Conservation (phyloP, 2,888 invertebrate species). For the Liodrosophila aerea region DNA sequence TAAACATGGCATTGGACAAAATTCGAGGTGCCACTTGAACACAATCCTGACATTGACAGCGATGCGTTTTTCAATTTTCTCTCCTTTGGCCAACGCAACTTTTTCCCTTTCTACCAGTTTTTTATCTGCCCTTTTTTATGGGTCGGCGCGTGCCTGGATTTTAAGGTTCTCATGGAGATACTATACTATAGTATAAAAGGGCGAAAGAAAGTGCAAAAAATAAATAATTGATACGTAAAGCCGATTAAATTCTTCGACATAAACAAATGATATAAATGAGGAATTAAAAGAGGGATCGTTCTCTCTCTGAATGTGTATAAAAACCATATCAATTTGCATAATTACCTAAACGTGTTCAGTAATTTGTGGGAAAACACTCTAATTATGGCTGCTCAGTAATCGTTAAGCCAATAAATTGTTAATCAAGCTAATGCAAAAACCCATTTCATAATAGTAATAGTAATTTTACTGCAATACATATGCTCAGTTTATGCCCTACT, state of each 20-base stretch:
- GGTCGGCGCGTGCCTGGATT: slow-evolving; percentile 41
- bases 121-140: slow-evolving; percentile 4
- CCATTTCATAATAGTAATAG: slow-evolving; percentile 24
- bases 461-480: slow-evolving; percentile 10
- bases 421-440: slow-evolving; percentile 54
- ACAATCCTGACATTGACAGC: slow-evolving; percentile 49
- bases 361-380: slow-evolving; percentile 52
- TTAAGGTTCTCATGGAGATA: slow-evolving; percentile 17
- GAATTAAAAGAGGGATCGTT: slow-evolving; percentile 15
- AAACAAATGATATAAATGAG: slow-evolving; percentile 29
- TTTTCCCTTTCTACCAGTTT: not conserved
- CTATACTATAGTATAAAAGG: not conserved
- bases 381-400: slow-evolving; percentile 18
- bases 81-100: not conserved
- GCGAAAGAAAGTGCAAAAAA: slow-evolving; percentile 8
- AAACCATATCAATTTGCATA: slow-evolving; percentile 62
- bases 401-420: slow-evolving; percentile 44
- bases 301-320: not conserved
- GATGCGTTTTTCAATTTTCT: slow-evolving; percentile 25
- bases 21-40: slow-evolving; percentile 62
- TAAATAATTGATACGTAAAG: slow-evolving; percentile 52
- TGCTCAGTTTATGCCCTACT: slow-evolving; percentile 12
- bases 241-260: slow-evolving; percentile 47
- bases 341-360: slow-evolving; percentile 62
- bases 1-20: slow-evolving; percentile 19